Base-by-base conservation (phyloP, 2,113 vertebrate species). In the Xenopus tropicalis region DNA sequence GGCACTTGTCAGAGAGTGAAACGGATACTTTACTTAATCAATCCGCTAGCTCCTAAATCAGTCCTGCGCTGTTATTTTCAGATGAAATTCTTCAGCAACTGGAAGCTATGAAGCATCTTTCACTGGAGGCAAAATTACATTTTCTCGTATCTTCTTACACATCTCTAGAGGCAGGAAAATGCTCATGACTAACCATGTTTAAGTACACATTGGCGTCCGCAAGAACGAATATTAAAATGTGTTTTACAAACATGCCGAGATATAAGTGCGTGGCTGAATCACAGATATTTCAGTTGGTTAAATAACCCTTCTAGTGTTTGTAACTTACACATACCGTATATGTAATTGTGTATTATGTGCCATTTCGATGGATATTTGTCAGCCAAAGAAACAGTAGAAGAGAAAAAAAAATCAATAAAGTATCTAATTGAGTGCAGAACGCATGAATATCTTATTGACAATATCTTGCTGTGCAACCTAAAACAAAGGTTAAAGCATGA, bases 11-110 rank as follows among this genome's bases (percentile, higher is more conserved):
- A 66, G 29, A 9, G 21, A 61, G 61, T 54, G 66, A 69, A 68
- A 68, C 19, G 17, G 43, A 61, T 69, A 74, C 72, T 74, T 67
- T 24, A 67, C 52, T 48, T 67, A 74, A 74, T 67, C 63, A 61
- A 52, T 68, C 63, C 51, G 65, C 44, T 19, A 22, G 57, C 57
- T 56, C 25, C 43, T 74, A 62, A 52, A 68, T 62, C 72, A 62
- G 56, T 21, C 25, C 56, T 7, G 37, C 22, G 48, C 64, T 66
- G 20, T 25, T 57, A 73, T 73, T 66, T 66, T 73, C 71, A 66
- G 52, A 63, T 61, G 22, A 67, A 67, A 59, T 14, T 21, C 19
- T 21, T 14, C 19, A 4, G 10, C 29, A 6, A 37, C 29, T 67
- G 58, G 59, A 61, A 74, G 48, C 42, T 74, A 23, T 44, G 37